Conservation (phyloP, 1,140 invertebrate species). For the Trichonephila clavipes region DNA sequence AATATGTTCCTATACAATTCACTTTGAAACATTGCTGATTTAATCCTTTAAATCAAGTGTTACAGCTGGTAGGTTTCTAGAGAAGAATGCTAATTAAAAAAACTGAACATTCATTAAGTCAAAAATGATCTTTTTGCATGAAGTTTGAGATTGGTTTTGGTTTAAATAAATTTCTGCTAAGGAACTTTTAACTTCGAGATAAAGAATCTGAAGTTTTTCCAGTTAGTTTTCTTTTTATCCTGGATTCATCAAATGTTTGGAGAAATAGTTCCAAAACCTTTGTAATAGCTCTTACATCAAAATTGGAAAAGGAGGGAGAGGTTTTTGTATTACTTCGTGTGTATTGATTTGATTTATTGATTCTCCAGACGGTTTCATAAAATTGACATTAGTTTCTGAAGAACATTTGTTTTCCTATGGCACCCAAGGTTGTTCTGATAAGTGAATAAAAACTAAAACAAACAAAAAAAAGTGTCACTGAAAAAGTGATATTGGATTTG, state of each 20-base stretch:
- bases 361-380: not conserved
- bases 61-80: not conserved
- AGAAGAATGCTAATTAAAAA: not conserved
- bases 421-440: not conserved
- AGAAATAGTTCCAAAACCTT: not conserved
- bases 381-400: not conserved
- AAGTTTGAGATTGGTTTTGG: not conserved
- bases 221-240: not conserved
- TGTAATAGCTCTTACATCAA: conserved; percentile 16
- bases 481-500: not conserved
- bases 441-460: not conserved
- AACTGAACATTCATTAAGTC: not conserved
- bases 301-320: not conserved
- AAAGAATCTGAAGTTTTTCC: not conserved
- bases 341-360: conserved; percentile 41
- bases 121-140: not conserved
- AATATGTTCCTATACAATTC: too few relatives aligned
- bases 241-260: not conserved
- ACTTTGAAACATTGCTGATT: too few relatives aligned
- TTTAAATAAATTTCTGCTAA: not conserved
- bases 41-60: too few relatives aligned
- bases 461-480: not conserved
- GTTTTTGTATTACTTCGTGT: not conserved
- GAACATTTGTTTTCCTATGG: not conserved
- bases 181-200: not conserved